These are phyloP conservation scores for Amblyjoppa fuscipennis DNA, from an alignment of 2,888 invertebrate species.

Conservation along the genomic window DNA sequence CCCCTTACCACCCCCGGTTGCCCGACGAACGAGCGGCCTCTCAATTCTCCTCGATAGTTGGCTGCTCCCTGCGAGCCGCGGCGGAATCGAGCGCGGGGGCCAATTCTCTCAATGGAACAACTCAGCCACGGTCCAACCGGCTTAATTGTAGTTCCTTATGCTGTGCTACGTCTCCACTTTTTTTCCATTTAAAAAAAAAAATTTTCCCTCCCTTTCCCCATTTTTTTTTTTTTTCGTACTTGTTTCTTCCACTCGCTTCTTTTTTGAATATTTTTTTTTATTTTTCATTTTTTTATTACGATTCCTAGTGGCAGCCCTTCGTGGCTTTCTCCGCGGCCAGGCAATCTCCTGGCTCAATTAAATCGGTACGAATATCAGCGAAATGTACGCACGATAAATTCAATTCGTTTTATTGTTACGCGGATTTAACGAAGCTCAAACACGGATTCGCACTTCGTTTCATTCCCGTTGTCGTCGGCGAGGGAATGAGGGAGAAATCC, in stretches of 20 bases:
- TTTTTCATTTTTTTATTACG: neutral
- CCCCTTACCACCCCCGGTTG: conserved; percentile 29
- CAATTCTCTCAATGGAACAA: conserved; percentile 82
- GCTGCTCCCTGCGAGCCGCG: conserved; percentile 66
- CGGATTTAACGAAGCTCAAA: too few relatives aligned
- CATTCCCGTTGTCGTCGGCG: too few relatives aligned
- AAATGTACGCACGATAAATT: conserved; percentile 3
- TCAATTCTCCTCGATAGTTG: conserved; percentile 83
- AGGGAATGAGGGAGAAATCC: too few relatives aligned
- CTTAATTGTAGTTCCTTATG: conserved; percentile 83
- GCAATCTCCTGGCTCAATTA: neutral
- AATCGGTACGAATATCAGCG: neutral
- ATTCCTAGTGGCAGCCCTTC: neutral
- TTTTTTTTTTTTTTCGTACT: conserved; percentile 3
- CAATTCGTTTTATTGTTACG: neutral
- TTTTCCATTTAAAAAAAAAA: conserved; percentile 7
- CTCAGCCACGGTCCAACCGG: conserved; percentile 83
- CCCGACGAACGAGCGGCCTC: conserved; percentile 69
- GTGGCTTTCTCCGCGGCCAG: neutral
- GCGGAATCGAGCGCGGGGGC: conserved; percentile 73
- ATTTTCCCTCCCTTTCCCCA: neutral
- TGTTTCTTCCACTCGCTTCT: neutral
- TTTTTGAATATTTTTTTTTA: neutral
- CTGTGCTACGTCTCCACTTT: conserved; percentile 52
- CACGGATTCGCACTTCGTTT: too few relatives aligned